Evolutionary conservation across 2,888 invertebrate species (phyloP), one percentile per base, ranked within the genome.

Genomic region (Ormyrus rosae): DNA sequence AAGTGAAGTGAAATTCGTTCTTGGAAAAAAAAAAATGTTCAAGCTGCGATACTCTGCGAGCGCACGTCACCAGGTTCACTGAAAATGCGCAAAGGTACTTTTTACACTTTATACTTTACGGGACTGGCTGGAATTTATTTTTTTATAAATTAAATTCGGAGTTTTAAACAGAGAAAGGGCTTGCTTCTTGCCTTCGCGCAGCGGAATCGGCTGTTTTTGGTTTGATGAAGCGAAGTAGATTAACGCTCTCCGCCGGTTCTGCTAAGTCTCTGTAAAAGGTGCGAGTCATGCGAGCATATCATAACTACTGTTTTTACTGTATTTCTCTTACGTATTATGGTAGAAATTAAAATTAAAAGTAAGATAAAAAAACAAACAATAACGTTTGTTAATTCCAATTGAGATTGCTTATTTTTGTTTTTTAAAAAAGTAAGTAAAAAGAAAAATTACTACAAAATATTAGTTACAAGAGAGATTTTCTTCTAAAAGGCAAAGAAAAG

Each of bases 171-270:
- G 34, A 34, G 34, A 34, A 84, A 85, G 81, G 83, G 83, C 86
- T 34, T 86, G 84, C 86, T 86, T 84, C 89, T 90, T 90, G 90
- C 90, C 90, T 90, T 89, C 85, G 89, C 87, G 84, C 86, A 86
- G 84, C 85, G 86, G 85, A 83, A 85, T 87, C 87, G 83, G 87
- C 88, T 84, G 85, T 87, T 88, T 89, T 89, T 85, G 87, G 85
- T 89, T 89, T 89, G 86, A 87, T 83, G 88, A 88, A 87, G 84
- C 87, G 90, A 85, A 90, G 90, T 86, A 90, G 90, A 85, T 85
- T 90, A 88, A 90, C 86, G 85, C 87, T 88, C 86, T 88, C 89
- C 83, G 89, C 88, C 81, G 89, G 88, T 84, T 90, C 90, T 85
- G 88, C 88, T 85, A 89, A 84, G 87, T 89, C 88, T 89, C 89